A percentile compares a stretch with the other conserved stretches of the same genome.
phyloP scores from a whole-genome alignment of 2,797 vertebrate species.

The Gobionotothen gibberifrons region DNA sequence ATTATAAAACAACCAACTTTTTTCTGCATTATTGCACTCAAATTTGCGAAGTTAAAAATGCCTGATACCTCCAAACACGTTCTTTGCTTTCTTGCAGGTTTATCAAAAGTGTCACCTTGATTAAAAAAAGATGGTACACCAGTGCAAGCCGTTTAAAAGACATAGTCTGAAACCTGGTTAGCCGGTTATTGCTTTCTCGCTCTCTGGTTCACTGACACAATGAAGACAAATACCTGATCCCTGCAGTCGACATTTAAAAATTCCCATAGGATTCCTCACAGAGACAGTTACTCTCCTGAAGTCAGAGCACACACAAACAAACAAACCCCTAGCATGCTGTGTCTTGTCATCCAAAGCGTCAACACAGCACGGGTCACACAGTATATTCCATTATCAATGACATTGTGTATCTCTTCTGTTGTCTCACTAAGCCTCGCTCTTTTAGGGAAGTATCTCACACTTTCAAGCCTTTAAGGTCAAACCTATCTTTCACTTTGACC shows the following conservation, averaged over 20 bases:
- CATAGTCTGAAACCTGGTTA: neutral
- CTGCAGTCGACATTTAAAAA: slow-evolving; percentile 4
- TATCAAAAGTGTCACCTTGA: neutral
- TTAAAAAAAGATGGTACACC: neutral
- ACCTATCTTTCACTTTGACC: slow-evolving; percentile 13
- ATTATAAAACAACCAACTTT: too few species aligned
- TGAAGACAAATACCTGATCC: neutral
- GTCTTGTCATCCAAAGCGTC: slow-evolving; percentile 25
- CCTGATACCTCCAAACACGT: neutral
- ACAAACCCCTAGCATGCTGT: slow-evolving; percentile 19
- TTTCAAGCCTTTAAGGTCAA: slow-evolving; percentile 42
- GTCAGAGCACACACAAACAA: slow-evolving; percentile 7
- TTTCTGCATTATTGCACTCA: too few species aligned
- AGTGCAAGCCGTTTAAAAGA: neutral
- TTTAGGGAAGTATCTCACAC: slow-evolving; percentile 7
- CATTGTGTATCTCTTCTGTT: slow-evolving; percentile 14
- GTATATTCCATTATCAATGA: slow-evolving; percentile 26
- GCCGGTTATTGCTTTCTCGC: neutral
- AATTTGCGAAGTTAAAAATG: neutral
- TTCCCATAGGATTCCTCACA: neutral
- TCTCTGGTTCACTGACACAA: neutral
- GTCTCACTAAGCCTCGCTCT: slow-evolving; percentile 14
- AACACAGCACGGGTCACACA: slow-evolving; percentile 7
- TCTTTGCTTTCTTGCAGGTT: neutral
- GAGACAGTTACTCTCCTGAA: slow-evolving; percentile 14